These are phyloP conservation scores for Acanthopagrus latus DNA, from an alignment of 2,797 vertebrate genomes.

Conservation along the genomic window DNA sequence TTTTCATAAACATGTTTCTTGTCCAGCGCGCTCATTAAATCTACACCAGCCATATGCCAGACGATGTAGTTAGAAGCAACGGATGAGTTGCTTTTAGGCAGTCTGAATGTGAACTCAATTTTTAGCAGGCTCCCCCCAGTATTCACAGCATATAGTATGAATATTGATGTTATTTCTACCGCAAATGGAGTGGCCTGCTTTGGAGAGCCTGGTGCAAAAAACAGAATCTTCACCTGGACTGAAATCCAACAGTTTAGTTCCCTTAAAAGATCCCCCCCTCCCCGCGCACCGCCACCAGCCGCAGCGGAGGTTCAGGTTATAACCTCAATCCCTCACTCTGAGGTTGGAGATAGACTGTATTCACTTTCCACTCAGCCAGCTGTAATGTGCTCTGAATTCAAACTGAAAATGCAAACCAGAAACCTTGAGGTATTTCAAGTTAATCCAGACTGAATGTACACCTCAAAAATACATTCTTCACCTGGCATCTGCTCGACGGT, in stretches of 20 bases:
- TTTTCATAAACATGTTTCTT: slow-evolving; percentile 20
- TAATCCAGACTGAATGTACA: slow-evolving; percentile 41
- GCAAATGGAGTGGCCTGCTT: slow-evolving; percentile 21
- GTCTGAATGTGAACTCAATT: slow-evolving; percentile 22
- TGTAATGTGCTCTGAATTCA: slow-evolving; percentile 56
- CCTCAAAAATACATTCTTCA: neutral
- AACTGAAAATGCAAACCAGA: slow-evolving; percentile 47
- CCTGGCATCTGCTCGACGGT: slow-evolving; percentile 14
- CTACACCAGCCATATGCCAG: neutral
- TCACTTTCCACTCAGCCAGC: slow-evolving; percentile 62
- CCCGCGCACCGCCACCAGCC: slow-evolving; percentile 15
- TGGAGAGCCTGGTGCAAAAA: neutral
- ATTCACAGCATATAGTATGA: slow-evolving; percentile 6
- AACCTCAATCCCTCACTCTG: slow-evolving; percentile 74
- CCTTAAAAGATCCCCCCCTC: slow-evolving; percentile 28
- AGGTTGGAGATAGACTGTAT: slow-evolving; percentile 58
- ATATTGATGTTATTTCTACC: slow-evolving; percentile 35
- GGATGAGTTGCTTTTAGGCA: slow-evolving; percentile 19
- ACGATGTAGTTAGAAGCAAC: neutral
- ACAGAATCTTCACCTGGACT: slow-evolving; percentile 18
- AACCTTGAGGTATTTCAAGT: slow-evolving; percentile 38
- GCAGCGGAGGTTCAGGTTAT: slow-evolving; percentile 62
- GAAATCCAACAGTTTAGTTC: slow-evolving; percentile 57
- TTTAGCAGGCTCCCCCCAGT: neutral
- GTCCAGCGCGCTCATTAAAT: slow-evolving; percentile 38